Conservation (phyloP, 2,888 invertebrate genomes). For the Anodontia alba region DNA sequence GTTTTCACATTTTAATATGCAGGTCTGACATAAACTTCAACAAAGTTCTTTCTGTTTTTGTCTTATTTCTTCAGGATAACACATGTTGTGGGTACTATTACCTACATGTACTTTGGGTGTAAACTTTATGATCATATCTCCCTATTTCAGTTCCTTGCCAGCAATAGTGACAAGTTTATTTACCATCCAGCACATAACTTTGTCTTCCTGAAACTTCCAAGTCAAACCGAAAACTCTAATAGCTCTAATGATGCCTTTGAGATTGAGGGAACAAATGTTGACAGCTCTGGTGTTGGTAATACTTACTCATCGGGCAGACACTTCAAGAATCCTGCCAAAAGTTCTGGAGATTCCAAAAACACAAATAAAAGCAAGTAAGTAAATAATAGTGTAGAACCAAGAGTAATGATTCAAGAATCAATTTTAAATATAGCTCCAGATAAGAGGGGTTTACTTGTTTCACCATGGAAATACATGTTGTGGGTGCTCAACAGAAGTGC, state of each 20-base stretch:
- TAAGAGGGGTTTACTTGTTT: no score
- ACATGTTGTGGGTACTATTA: no score
- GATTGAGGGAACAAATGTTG: not conserved
- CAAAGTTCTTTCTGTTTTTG: no score
- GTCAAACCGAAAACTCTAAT: not conserved
- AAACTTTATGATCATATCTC: no score
- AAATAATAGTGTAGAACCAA: not conserved
- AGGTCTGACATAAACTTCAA: no score
- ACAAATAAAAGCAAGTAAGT: slow-evolving; percentile 25
- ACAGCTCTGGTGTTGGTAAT: not conserved
- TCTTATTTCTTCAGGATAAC: no score
- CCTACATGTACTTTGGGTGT: no score
- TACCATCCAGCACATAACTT: slow-evolving; percentile 70
- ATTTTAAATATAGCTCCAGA: no score
- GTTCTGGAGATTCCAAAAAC: slow-evolving; percentile 7
- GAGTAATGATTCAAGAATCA: no score
- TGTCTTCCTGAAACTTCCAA: slow-evolving; percentile 56
- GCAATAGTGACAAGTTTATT: slow-evolving; percentile 76
- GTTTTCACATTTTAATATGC: no score
- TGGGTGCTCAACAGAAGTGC: no score
- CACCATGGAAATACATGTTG: no score
- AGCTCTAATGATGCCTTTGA: not conserved
- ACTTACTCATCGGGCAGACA: not conserved
- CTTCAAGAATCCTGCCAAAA: slow-evolving; percentile 22
- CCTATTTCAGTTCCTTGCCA: slow-evolving; percentile 78